These are phyloP conservation scores for Alviniconcha strummeri DNA, from an alignment of 2,888 invertebrate genomes.

Conservation along the genomic window DNA sequence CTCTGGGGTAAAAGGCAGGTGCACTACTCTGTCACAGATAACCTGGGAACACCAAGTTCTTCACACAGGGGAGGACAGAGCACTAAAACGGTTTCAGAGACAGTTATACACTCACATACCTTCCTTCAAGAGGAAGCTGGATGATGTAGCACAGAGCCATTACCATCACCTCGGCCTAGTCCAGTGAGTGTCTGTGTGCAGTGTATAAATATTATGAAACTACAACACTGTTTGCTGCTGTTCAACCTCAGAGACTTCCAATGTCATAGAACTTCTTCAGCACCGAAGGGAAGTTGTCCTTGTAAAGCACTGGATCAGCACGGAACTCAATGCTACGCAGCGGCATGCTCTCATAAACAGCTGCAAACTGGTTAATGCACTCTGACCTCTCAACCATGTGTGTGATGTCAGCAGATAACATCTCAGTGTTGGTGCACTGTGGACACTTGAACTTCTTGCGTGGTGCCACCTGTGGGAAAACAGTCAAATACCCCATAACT, in stretches of 20 bases:
- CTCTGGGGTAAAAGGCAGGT: no score
- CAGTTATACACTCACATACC: neutral
- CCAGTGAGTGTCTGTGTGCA: no score
- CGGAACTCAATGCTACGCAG: conserved; percentile 91
- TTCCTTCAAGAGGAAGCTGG: no score
- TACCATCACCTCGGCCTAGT: no score
- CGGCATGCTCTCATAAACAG: conserved; percentile 90
- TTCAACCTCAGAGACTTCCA: conserved; percentile 82
- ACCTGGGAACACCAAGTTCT: no score
- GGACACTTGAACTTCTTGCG: conserved; percentile 98
- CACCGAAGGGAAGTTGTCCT: conserved; percentile 83
- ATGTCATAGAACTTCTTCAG: conserved; percentile 86
- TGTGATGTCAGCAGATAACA: conserved; percentile 90
- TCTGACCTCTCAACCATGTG: conserved; percentile 95
- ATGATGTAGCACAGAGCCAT: no score
- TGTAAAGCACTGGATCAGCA: conserved; percentile 94
- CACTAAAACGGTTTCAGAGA: no score
- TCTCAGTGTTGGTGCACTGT: conserved; percentile 93
- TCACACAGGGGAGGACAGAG: no score
- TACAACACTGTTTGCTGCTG: no score
- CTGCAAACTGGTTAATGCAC: conserved; percentile 88
- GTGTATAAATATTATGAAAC: no score
- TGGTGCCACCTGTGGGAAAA: conserved; percentile 82
- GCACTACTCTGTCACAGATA: no score
- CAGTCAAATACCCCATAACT: neutral